phyloP scores from a whole-genome alignment of 2,797 vertebrate species.

The Trachops cirrhosus region DNA sequence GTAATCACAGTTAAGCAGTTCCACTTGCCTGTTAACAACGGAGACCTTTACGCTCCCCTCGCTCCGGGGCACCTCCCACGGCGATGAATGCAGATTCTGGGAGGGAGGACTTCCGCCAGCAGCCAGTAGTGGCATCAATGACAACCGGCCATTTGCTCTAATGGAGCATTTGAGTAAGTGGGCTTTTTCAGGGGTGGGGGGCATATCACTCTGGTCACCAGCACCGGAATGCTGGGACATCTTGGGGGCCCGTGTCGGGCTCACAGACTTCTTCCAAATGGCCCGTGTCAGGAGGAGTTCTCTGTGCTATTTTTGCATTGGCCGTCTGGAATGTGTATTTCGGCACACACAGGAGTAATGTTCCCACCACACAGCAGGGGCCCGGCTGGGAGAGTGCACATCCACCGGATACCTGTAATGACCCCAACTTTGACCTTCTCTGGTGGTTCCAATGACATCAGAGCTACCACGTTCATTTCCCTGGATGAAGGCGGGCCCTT shows the following conservation, averaged over 20 bases:
- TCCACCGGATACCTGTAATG: conserved; percentile 42
- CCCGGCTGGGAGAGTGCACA: neutral
- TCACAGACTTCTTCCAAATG: conserved; percentile 66
- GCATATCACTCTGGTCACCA: neutral
- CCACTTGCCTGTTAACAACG: conserved; percentile 80
- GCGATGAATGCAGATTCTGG: conserved; percentile 51
- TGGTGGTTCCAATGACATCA: conserved; percentile 13
- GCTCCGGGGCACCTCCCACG: conserved; percentile 75
- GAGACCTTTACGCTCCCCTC: conserved; percentile 73
- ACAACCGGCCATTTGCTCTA: conserved; percentile 65
- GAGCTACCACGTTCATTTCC: neutral
- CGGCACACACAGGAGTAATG: conserved; percentile 76
- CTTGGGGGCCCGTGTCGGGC: conserved; percentile 55
- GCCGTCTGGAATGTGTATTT: conserved; percentile 82
- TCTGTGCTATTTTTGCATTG: conserved; percentile 79
- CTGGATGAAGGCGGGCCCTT: neutral
- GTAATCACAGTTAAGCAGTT: conserved; percentile 84
- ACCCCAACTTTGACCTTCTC: conserved; percentile 69
- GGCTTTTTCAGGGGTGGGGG: neutral
- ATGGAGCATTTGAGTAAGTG: conserved; percentile 50
- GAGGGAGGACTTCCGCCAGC: conserved; percentile 35
- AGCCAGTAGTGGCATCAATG: conserved; percentile 54
- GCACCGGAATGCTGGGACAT: neutral
- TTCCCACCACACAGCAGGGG: conserved; percentile 63
- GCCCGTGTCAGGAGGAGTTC: conserved; percentile 70